Evolutionary conservation across 2,797 vertebrate genomes (phyloP).

Genomic region (Tangara arthus): DNA sequence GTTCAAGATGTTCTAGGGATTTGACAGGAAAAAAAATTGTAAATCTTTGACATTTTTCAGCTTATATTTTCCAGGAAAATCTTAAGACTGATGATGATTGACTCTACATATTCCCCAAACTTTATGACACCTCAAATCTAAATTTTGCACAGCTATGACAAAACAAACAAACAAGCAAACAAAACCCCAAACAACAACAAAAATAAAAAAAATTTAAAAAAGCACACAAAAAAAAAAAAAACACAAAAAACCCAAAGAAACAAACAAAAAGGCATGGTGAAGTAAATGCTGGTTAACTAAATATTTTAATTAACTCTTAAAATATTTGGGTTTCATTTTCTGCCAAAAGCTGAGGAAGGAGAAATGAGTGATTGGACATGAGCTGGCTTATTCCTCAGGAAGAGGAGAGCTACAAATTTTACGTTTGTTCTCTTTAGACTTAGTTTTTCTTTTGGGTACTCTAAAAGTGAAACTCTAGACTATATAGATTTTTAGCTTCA

Average conservation of each 20-base stretch:
- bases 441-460: neutral
- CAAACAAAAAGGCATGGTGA: fast-evolving
- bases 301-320: neutral
- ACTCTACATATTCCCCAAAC: neutral
- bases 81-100: neutral
- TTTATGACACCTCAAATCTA: neutral
- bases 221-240: too few species aligned
- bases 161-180: neutral
- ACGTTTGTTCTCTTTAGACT: neutral
- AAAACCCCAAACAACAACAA: neutral
- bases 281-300: neutral
- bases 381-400: neutral
- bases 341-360: neutral
- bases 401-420: neutral
- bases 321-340: neutral
- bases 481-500: neutral
- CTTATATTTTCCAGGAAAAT: neutral
- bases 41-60: neutral
- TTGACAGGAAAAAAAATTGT: neutral
- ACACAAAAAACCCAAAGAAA: neutral
- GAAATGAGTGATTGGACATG: neutral
- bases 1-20: neutral
- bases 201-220: too few species aligned
- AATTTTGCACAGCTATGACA: neutral
- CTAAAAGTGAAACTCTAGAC: neutral